phyloP scores from a whole-genome alignment of 2,797 vertebrate species.

The Semaprochilodus insignis region DNA sequence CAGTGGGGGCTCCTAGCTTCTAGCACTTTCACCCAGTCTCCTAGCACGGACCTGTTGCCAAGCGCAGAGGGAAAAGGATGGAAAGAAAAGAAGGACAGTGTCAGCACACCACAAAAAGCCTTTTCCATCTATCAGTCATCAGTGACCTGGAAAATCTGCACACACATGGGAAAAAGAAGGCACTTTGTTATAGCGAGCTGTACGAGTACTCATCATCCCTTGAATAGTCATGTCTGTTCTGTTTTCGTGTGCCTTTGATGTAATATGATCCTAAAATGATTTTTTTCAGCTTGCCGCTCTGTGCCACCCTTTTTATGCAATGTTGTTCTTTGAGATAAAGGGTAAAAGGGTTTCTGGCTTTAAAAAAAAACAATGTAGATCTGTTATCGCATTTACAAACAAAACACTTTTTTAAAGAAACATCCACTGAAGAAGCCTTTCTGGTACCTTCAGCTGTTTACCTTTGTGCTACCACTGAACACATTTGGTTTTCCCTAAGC shows the following conservation, averaged over 20 bases:
- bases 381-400: background rate
- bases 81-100: slow-evolving; percentile 25
- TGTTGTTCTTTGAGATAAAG: no score
- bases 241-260: background rate
- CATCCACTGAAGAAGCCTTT: no score
- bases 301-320: background rate
- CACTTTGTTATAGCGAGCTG: background rate
- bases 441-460: background rate
- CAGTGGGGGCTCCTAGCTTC: slow-evolving; percentile 1
- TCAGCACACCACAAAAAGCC: slow-evolving; percentile 28
- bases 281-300: no score
- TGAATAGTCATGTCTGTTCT: background rate
- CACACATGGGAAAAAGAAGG: background rate
- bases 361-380: no score
- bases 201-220: background rate
- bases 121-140: slow-evolving; percentile 35
- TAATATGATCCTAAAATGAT: background rate
- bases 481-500: background rate
- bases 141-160: slow-evolving; percentile 72
- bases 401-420: background rate
- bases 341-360: background rate
- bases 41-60: slow-evolving; percentile 43
- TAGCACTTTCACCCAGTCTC: background rate
- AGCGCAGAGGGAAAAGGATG: slow-evolving; percentile 31
- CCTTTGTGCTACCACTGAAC: background rate